phyloP scores from a whole-genome alignment of 2,797 vertebrate species.

The Sciaenops ocellatus region DNA sequence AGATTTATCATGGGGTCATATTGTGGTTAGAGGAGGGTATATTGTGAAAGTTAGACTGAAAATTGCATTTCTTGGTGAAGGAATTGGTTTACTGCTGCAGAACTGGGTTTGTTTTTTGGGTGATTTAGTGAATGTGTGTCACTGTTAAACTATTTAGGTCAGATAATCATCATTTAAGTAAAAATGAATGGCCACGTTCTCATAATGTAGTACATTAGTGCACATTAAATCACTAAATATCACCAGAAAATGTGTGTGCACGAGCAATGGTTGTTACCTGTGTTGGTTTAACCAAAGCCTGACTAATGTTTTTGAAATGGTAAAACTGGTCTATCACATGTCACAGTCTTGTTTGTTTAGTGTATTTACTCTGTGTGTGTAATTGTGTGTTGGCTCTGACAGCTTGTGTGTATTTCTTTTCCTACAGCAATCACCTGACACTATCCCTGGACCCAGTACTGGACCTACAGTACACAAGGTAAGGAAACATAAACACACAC shows the following conservation, averaged over 20 bases:
- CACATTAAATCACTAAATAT: background rate
- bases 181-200: background rate
- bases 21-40: background rate
- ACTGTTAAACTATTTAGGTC: background rate
- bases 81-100: background rate
- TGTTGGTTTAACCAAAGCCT: constrained; percentile 39
- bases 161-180: background rate
- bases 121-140: background rate
- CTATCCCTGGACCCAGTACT: constrained; percentile 84
- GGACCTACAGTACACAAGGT: constrained; percentile 84
- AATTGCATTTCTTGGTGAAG: background rate
- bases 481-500: constrained; percentile 32
- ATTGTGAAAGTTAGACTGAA: background rate
- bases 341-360: constrained; percentile 59
- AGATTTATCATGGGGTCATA: constrained; percentile 19
- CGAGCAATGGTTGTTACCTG: background rate
- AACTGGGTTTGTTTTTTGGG: too few species aligned
- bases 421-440: constrained; percentile 88
- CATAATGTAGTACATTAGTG: background rate
- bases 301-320: constrained; percentile 51
- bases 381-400: constrained; percentile 49
- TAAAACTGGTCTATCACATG: constrained; percentile 58
- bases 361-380: constrained; percentile 49
- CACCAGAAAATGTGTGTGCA: background rate
- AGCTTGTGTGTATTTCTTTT: constrained; percentile 56